Conservation (phyloP, 1,140 invertebrate species). For the Lepidostoma basale region DNA sequence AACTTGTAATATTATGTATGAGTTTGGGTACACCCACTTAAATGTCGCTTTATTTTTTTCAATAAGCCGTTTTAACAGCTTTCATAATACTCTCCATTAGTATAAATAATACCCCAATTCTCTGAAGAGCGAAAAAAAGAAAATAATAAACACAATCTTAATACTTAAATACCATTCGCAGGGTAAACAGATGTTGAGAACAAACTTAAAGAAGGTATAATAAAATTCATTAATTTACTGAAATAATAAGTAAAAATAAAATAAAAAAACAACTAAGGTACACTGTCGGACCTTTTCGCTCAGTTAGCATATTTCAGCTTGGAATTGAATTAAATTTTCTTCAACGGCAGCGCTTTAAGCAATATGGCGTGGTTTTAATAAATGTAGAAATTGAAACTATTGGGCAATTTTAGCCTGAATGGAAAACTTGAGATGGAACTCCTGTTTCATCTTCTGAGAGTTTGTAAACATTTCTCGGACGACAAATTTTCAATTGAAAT, state of each 20-base stretch:
- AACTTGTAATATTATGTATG: too few relatives aligned
- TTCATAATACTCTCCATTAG: too few relatives aligned
- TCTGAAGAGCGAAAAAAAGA: too few relatives aligned
- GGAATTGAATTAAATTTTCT: slow-evolving; percentile 28
- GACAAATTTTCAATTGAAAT: slow-evolving; percentile 24
- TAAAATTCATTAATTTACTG: slow-evolving; percentile 11
- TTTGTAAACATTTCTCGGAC: slow-evolving; percentile 20
- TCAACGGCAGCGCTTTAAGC: background rate
- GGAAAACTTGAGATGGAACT: slow-evolving; percentile 18
- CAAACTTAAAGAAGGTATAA: background rate
- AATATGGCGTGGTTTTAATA: slow-evolving; percentile 26
- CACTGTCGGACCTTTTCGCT: slow-evolving; percentile 9
- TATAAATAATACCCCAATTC: too few relatives aligned
- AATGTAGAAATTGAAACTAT: slow-evolving; percentile 30
- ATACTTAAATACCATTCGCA: too few relatives aligned
- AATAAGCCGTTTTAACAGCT: too few relatives aligned
- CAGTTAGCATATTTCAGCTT: slow-evolving; percentile 9
- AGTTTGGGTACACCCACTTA: too few relatives aligned
- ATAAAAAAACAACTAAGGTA: background rate
- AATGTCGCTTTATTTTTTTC: too few relatives aligned
- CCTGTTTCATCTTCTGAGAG: background rate
- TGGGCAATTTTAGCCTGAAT: slow-evolving; percentile 22
- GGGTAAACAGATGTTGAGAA: background rate
- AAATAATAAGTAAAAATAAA: slow-evolving; percentile 15
- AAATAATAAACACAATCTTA: too few relatives aligned